Evolutionary conservation across 2,113 vertebrate genomes (phyloP).

Genomic region (Oriolus oriolus): DNA sequence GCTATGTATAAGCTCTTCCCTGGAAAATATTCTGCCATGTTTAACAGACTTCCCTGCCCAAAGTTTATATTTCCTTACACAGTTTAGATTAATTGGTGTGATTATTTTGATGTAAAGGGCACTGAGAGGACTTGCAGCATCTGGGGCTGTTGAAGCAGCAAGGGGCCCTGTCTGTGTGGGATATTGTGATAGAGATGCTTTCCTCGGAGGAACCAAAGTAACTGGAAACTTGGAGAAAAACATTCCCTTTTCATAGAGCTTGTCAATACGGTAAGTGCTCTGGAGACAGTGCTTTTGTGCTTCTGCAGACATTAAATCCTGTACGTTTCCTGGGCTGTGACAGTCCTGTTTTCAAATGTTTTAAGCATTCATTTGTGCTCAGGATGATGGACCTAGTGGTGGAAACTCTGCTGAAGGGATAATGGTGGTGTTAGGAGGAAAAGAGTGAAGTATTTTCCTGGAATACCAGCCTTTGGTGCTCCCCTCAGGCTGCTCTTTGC

Average conservation of each 20-base stretch:
- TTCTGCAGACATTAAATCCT: slow-evolving; percentile 30
- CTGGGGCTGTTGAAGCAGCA: not conserved
- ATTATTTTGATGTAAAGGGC: not conserved
- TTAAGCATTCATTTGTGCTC: not conserved
- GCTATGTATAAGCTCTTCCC: not conserved
- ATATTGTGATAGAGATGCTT: not conserved
- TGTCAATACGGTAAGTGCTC: slow-evolving; percentile 40
- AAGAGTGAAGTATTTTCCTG: not conserved
- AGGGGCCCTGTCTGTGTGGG: not conserved
- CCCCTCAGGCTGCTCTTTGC: not conserved
- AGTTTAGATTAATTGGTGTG: not conserved
- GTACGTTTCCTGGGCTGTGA: not conserved
- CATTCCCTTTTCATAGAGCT: not conserved
- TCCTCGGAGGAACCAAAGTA: not conserved
- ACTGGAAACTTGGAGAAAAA: slow-evolving; percentile 17
- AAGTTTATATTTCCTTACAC: not conserved
- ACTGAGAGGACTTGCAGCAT: not conserved
- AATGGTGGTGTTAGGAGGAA: not conserved
- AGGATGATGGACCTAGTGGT: not conserved
- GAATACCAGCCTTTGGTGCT: not conserved
- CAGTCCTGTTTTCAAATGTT: slow-evolving; percentile 23
- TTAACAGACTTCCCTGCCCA: not conserved
- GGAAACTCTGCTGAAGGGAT: not conserved
- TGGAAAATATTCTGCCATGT: not conserved
- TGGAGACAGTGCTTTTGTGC: slow-evolving; percentile 41